Evolutionary conservation across 2,888 invertebrate genomes (phyloP).

Genomic region (Stomorhina lunata): DNA sequence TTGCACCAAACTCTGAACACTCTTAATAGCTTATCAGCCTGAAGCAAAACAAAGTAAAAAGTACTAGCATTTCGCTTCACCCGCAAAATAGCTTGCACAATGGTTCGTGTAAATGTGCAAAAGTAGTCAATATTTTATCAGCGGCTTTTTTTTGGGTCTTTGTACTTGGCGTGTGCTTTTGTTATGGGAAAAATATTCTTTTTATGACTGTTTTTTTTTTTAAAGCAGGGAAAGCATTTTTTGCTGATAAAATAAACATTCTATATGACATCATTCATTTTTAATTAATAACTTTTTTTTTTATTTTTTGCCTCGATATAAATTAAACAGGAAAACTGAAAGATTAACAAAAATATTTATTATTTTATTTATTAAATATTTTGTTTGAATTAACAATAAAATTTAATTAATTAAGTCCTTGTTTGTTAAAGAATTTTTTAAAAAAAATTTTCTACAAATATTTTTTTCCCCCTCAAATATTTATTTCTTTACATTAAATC

Average conservation of each 20-base stretch:
- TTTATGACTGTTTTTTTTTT: background rate
- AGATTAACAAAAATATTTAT: background rate
- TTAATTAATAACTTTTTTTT: background rate
- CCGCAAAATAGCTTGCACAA: background rate
- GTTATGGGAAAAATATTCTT: slow-evolving; percentile 6
- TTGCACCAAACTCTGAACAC: too few relatives aligned
- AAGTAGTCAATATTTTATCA: background rate
- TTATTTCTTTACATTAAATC: background rate
- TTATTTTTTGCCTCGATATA: background rate
- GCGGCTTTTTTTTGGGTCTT: background rate
- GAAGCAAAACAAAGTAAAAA: background rate
- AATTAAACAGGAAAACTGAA: background rate
- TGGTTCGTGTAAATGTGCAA: too few relatives aligned
- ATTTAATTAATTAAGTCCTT: background rate
- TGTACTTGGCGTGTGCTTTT: slow-evolving; percentile 26
- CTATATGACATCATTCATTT: slow-evolving; percentile 14
- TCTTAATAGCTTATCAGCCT: background rate
- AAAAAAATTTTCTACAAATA: background rate
- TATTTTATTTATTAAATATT: too few relatives aligned
- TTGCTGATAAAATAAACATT: background rate
- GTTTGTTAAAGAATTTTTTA: too few relatives aligned
- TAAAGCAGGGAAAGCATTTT: background rate
- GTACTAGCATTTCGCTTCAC: background rate
- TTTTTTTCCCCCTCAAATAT: background rate
- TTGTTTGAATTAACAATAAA: background rate